Percentiles rank a stretch among this genome's conserved stretches.
Evolutionary conservation across 2,797 vertebrate genomes (phyloP).

Genomic region (Aldrovandia affinis): DNA sequence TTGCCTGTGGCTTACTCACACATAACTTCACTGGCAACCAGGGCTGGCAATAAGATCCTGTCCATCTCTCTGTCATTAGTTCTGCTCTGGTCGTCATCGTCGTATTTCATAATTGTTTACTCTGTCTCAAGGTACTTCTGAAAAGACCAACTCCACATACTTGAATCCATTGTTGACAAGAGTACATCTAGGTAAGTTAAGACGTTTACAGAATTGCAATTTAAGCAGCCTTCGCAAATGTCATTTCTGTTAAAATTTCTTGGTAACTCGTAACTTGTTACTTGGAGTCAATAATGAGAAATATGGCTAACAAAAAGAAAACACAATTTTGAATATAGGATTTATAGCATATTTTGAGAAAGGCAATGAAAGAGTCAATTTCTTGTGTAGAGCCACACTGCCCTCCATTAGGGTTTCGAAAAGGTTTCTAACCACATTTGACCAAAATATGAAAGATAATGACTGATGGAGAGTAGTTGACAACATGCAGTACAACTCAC

Average conservation of each 20-base stretch:
- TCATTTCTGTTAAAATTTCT: not conserved
- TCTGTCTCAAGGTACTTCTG: not conserved
- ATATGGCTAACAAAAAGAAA: not conserved
- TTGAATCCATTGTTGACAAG: slow-evolving; percentile 16
- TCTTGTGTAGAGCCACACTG: not conserved
- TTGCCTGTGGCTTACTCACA: not conserved
- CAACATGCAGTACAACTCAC: not conserved
- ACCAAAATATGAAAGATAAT: not conserved
- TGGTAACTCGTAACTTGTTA: not conserved
- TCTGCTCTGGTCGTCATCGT: not conserved
- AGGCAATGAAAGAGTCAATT: not conserved
- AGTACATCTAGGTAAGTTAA: not conserved
- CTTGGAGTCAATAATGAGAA: not conserved
- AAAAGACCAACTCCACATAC: slow-evolving; percentile 21
- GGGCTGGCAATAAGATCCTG: not conserved
- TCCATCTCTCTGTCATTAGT: not conserved
- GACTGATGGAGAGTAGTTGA: not conserved
- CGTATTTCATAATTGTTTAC: not conserved
- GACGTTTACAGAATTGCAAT: not conserved
- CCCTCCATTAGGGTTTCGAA: not conserved
- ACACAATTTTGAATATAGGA: not conserved
- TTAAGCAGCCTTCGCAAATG: not conserved
- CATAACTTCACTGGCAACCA: not conserved
- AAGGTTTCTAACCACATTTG: not conserved
- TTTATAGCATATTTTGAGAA: not conserved